Evolutionary conservation across 92 coral and sea anemone genomes (phyloP).

Genomic region (Epizoanthus stellaris): DNA sequence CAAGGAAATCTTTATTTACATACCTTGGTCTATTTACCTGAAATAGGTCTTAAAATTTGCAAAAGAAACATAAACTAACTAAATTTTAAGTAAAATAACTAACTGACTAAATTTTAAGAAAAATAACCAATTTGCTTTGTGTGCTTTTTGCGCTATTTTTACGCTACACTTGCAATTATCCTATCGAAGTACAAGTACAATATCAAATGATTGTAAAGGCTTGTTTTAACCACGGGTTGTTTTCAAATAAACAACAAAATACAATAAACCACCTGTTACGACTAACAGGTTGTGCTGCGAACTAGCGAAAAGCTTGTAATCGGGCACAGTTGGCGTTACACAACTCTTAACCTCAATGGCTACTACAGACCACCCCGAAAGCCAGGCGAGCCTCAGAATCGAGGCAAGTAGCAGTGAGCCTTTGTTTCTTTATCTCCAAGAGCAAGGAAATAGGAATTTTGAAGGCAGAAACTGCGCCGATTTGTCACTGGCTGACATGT

Average conservation of each 20-base stretch:
- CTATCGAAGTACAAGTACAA: not conserved
- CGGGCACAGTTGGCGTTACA: not conserved
- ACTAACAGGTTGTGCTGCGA: slow-evolving; percentile 14
- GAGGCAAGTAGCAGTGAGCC: not conserved
- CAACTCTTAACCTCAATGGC: not conserved
- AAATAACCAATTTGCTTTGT: no score
- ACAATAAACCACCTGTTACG: slow-evolving; percentile 1
- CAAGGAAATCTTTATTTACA: no score
- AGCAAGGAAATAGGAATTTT: slow-evolving; percentile 16
- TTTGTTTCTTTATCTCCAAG: not conserved
- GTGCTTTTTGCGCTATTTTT: no score
- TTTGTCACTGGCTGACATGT: slow-evolving; percentile 6
- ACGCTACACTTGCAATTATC: no score
- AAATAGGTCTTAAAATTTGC: no score
- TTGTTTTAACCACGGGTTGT: not conserved
- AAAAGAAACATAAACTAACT: no score
- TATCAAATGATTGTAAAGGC: not conserved
- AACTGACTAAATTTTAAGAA: no score
- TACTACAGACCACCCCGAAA: not conserved
- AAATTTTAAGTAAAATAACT: no score
- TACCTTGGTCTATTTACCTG: no score
- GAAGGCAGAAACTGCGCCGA: not conserved
- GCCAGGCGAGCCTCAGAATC: no score
- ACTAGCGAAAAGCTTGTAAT: not conserved
- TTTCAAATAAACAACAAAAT: not conserved